Evolutionary conservation across 2,113 vertebrate species (phyloP).

Genomic region (Halcyon senegalensis): DNA sequence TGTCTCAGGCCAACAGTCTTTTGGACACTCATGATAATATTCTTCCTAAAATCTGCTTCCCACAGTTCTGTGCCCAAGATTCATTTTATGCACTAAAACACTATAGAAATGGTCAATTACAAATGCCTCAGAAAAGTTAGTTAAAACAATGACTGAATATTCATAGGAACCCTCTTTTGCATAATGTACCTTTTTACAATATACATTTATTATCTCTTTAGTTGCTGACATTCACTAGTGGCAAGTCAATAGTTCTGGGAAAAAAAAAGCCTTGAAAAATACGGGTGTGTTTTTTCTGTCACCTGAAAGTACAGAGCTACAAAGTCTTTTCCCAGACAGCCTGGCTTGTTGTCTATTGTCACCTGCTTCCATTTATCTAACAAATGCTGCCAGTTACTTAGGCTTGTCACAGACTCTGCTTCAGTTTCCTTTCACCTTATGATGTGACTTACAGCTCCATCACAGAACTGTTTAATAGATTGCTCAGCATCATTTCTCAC

Average conservation of each 20-base stretch:
- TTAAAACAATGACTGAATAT: neutral
- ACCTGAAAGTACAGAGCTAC: neutral
- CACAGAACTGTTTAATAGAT: neutral
- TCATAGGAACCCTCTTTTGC: neutral
- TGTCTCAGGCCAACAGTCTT: neutral
- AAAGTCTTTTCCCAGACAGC: neutral
- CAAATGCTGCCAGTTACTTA: slow-evolving; percentile 5
- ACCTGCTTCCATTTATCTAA: slow-evolving; percentile 34
- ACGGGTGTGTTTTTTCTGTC: neutral
- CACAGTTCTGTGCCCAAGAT: neutral
- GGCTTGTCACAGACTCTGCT: neutral
- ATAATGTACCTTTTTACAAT: neutral
- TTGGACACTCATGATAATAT: neutral
- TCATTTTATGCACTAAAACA: neutral
- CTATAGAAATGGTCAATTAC: neutral
- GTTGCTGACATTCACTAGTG: neutral
- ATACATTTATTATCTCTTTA: neutral
- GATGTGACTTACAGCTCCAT: slow-evolving; percentile 17
- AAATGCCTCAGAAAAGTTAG: neutral
- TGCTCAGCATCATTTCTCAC: slow-evolving; percentile 33
- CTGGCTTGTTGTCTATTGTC: slow-evolving; percentile 17
- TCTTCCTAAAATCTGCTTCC: neutral
- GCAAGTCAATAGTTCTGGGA: neutral
- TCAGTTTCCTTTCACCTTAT: slow-evolving; percentile 23
- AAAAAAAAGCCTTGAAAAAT: neutral